Conservation (phyloP, 2,888 invertebrate species). For the Cantharis lateralis region DNA sequence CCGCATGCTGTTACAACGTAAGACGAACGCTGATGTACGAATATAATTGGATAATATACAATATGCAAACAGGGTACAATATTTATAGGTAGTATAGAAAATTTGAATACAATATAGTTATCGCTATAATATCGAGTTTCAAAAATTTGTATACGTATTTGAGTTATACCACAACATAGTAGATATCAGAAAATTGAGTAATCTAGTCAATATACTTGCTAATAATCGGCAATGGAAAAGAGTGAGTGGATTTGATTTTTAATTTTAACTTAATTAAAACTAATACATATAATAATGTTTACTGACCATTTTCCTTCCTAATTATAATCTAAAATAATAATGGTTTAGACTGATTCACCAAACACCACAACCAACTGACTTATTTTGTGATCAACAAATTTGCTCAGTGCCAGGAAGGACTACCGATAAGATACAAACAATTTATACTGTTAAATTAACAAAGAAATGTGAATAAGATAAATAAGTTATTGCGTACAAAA, state of each 20-base stretch:
- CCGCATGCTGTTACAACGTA: too few species aligned
- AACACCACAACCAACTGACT: neutral
- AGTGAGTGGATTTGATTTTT: neutral
- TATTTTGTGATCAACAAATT: neutral
- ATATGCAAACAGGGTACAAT: too few species aligned
- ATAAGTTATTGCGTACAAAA: slow-evolving; percentile 1
- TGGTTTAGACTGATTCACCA: neutral
- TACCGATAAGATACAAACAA: slow-evolving; percentile 17
- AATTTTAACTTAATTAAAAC: neutral
- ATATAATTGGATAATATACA: too few species aligned
- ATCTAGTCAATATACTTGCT: neutral
- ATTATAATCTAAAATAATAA: neutral
- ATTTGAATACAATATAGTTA: too few species aligned
- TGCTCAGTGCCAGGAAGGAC: slow-evolving; percentile 23
- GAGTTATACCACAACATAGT: too few species aligned
- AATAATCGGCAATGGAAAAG: neutral
- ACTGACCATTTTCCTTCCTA: neutral
- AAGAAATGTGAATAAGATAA: neutral
- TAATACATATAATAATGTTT: too few species aligned
- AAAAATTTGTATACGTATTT: too few species aligned
- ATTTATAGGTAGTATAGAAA: too few species aligned
- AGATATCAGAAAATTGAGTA: neutral
- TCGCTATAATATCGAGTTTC: too few species aligned
- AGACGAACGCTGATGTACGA: too few species aligned
- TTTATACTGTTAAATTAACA: neutral